Evolutionary conservation across 2,888 invertebrate genomes (phyloP).

Genomic region (Drosophila anomalata): DNA sequence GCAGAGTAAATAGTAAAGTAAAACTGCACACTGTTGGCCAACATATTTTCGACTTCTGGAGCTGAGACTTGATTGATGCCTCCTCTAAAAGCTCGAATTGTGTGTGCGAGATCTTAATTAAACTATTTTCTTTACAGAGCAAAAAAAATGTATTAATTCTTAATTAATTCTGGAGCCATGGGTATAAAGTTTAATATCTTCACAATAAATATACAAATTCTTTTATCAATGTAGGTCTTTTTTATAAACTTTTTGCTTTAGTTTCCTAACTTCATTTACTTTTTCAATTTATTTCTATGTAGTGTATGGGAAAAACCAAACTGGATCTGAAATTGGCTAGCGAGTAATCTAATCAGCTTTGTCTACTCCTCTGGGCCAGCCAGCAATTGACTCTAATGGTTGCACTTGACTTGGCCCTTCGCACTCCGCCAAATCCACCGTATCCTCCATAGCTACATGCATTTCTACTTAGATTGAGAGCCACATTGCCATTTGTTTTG

Average conservation of each 20-base stretch:
- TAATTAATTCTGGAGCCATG: no score
- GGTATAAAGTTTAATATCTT: no score
- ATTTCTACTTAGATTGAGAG: conserved; percentile 46
- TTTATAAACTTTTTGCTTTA: not conserved
- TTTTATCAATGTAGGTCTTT: not conserved
- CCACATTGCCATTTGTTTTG: conserved; percentile 49
- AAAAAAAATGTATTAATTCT: not conserved
- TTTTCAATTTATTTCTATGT: not conserved
- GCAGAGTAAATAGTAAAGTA: conserved; percentile 2
- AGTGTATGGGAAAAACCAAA: not conserved
- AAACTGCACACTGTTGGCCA: conserved; percentile 30
- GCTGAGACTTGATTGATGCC: conserved; percentile 37
- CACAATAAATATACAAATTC: not conserved
- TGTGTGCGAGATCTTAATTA: conserved; percentile 25
- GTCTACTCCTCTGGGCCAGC: conserved; percentile 32
- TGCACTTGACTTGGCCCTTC: conserved; percentile 38
- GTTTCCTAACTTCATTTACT: not conserved
- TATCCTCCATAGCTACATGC: conserved; percentile 30
- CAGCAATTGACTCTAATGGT: conserved; percentile 48
- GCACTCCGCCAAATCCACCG: not conserved
- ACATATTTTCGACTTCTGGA: conserved; percentile 31
- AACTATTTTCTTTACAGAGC: conserved; percentile 19
- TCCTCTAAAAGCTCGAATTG: not conserved
- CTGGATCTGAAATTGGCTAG: conserved; percentile 34
- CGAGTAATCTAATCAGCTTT: conserved; percentile 53